Conservation (phyloP, 2,113 vertebrate species). For the Electrona antarctica region DNA sequence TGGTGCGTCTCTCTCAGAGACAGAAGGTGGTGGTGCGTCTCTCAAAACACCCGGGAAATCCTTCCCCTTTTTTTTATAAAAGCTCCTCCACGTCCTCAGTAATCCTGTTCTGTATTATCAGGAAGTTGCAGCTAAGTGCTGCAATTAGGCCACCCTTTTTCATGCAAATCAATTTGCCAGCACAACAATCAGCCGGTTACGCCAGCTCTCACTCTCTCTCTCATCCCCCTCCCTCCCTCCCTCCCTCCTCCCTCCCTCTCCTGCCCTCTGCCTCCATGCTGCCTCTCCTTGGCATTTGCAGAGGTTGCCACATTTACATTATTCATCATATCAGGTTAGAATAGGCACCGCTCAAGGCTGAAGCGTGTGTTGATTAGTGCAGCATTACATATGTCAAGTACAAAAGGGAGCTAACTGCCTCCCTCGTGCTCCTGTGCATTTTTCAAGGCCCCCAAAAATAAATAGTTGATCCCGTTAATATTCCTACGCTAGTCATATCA, state of each 20-base stretch:
- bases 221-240: conserved; percentile 47
- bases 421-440: conserved; percentile 49
- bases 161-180: conserved; percentile 83
- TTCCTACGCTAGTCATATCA: conserved; percentile 45
- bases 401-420: conserved; percentile 66
- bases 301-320: conserved; percentile 78
- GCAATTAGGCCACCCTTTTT: conserved; percentile 81
- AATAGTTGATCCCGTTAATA: conserved; percentile 46
- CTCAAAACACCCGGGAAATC: conserved; percentile 65
- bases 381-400: conserved; percentile 72
- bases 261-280: conserved; percentile 53
- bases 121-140: conserved; percentile 79
- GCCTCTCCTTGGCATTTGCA: conserved; percentile 75
- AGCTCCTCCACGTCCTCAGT: conserved; percentile 67
- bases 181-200: conserved; percentile 81
- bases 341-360: conserved; percentile 59
- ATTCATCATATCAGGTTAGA: conserved; percentile 79
- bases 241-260: conserved; percentile 46
- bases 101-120: conserved; percentile 76
- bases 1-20: conserved; percentile 58
- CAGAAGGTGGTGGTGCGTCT: conserved; percentile 52
- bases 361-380: conserved; percentile 66
- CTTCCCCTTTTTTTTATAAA: conserved; percentile 62
- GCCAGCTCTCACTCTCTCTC: conserved; percentile 61
- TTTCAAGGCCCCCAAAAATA: conserved; percentile 37